Evolutionary conservation across 1,140 invertebrate species (phyloP).

Genomic region (Drosophila pectinifera): DNA sequence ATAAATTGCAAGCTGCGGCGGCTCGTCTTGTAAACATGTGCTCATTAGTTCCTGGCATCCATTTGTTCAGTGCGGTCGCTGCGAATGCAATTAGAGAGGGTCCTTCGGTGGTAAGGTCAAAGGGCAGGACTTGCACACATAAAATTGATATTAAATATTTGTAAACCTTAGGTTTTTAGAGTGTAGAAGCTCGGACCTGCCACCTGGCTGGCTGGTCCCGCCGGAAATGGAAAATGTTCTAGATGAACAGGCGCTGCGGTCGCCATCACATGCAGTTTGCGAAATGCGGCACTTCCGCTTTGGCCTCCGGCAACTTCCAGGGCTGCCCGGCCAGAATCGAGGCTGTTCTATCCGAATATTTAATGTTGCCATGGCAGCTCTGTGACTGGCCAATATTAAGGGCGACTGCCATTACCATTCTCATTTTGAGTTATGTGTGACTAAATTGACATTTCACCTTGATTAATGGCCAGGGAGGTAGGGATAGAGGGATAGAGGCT

Average conservation of each 20-base stretch:
- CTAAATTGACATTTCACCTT: conserved; percentile 70
- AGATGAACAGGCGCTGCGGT: conserved; percentile 11
- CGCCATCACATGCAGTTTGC: conserved; percentile 31
- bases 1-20: conserved; percentile 16
- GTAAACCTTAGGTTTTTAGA: not conserved
- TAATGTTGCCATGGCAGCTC: conserved; percentile 14
- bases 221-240: conserved; percentile 45
- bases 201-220: not conserved
- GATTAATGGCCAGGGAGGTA: conserved; percentile 52
- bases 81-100: conserved; percentile 12
- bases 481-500: not conserved
- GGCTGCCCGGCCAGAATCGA: conserved; percentile 27
- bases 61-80: conserved; percentile 5
- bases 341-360: not conserved
- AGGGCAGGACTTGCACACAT: not conserved
- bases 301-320: conserved; percentile 30
- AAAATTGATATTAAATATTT: not conserved
- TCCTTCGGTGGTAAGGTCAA: too few species aligned
- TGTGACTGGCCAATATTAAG: too few species aligned
- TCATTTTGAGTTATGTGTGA: conserved; percentile 63
- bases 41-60: conserved; percentile 23
- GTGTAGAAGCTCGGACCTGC: not conserved
- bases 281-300: conserved; percentile 41
- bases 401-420: conserved; percentile 22
- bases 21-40: not conserved